Percentiles rank a stretch among this genome's conserved stretches.
phyloP scores from a whole-genome alignment of 2,797 vertebrate genomes.

The Sphenodon punctatus region DNA sequence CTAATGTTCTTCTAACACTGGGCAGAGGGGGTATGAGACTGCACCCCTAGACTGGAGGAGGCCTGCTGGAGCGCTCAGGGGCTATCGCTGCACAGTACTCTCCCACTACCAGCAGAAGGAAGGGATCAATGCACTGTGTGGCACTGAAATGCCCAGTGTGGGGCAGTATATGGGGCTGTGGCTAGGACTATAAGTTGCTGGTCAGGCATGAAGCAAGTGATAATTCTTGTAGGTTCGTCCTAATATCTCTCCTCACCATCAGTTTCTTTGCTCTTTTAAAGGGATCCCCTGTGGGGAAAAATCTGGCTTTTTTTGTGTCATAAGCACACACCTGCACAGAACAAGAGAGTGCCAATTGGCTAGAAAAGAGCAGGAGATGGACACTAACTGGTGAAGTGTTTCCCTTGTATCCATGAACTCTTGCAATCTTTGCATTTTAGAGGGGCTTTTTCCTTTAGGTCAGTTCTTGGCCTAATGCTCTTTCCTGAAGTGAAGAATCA shows the following conservation, averaged over 20 bases:
- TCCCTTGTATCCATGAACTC: not conserved
- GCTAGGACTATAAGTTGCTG: fast-evolving
- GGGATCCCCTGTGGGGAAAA: fast-evolving
- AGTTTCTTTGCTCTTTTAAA: not conserved
- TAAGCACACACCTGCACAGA: not conserved
- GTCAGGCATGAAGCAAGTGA: not conserved
- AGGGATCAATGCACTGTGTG: not conserved
- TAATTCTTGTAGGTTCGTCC: not conserved
- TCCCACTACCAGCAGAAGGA: not conserved
- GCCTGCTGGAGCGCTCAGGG: not conserved
- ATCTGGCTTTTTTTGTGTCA: fast-evolving
- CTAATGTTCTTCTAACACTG: fast-evolving
- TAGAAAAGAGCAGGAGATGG: not conserved
- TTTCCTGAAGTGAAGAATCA: not conserved
- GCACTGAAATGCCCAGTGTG: not conserved
- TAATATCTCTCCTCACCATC: fast-evolving
- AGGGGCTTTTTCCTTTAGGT: not conserved
- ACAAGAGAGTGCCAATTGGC: not conserved
- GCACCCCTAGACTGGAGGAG: not conserved
- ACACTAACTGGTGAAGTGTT: not conserved
- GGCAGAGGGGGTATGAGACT: not conserved
- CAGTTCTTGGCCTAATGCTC: not conserved
- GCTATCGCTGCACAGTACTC: not conserved
- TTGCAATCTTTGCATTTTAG: not conserved
- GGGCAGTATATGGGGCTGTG: not conserved